Evolutionary conservation across 2,888 invertebrate genomes (phyloP), one percentile per base, ranked within the genome.

Genomic region (Polia nebulosa): DNA sequence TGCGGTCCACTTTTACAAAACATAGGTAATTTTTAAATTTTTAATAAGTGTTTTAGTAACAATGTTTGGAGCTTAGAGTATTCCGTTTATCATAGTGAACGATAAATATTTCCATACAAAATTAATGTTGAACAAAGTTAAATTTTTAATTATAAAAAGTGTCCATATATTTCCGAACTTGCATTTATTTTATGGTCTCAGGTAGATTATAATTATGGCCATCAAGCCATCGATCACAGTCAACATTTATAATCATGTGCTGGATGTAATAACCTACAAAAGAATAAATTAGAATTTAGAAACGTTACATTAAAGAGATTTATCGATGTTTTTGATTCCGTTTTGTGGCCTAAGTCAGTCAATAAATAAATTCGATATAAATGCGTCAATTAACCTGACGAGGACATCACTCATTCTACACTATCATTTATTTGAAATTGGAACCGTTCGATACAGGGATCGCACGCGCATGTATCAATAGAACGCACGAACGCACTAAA

Each of bases 401-500:
- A 47, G 44, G 52, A 70, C 15, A 60, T 56, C 51, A 64, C 70
- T 64, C 41, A 15, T 27, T 34, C 36, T 13, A 13, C 57, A 57
- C 44, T 68, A 55, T 29, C 1, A 55, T 13, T 34, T 32, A 52
- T 52, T 59, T 60, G 5, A 36, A 57, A 53, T 52, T 32, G 47
- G 45, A 69, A 32, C 51, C 6, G n/a, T 55, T 53, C 58, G 51
- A 72, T 64, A 56, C 56, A 34, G 4, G 20, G 51, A 59, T 58
- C 52, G 29, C 27, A 56, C 57, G 27, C 66, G 51, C 69, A 63
- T 52, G 53, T 66, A 68, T 67, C 36, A 25, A 60, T 20, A 60
- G 53, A 82, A 68, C 74, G 79, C 84, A 86, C 86, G 53, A 82
- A 68, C 74, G 79, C 84, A 86, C 86, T 83, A 75, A 80, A 84